These are phyloP conservation scores for Rhinogobius similis DNA, from an alignment of 2,113 vertebrate species.

Conservation along the genomic window DNA sequence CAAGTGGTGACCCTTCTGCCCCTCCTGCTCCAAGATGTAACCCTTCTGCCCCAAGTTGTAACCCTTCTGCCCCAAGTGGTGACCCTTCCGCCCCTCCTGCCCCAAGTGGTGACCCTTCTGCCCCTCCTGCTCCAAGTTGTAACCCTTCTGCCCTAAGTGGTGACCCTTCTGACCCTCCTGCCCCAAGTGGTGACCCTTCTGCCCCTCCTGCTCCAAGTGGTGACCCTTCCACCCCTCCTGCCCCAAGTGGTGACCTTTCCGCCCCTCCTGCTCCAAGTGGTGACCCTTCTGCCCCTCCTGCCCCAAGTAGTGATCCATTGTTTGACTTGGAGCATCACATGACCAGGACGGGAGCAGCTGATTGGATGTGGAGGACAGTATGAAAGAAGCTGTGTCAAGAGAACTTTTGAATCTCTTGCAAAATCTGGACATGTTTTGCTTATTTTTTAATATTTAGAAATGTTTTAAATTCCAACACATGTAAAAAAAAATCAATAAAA, in stretches of 20 bases:
- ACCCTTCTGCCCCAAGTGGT: constrained; percentile 52
- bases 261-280: constrained; percentile 55
- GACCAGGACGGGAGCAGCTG: background rate
- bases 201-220: constrained; percentile 53
- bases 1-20: constrained; percentile 44
- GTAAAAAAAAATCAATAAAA: no score
- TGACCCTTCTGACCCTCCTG: constrained; percentile 53
- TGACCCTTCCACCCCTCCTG: constrained; percentile 53
- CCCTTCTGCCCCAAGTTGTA: constrained; percentile 13
- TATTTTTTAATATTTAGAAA: no score
- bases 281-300: constrained; percentile 38
- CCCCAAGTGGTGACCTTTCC: constrained; percentile 40
- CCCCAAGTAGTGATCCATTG: constrained; percentile 29
- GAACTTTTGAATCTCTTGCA: no score
- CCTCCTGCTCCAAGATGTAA: constrained; percentile 53
- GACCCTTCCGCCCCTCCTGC: constrained; percentile 53
- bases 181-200: constrained; percentile 29
- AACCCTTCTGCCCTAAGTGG: background rate
- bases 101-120: constrained; percentile 44
- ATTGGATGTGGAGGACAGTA: background rate
- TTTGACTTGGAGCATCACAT: background rate
- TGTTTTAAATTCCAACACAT: no score
- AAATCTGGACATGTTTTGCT: no score
- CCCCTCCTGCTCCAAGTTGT: constrained; percentile 51
- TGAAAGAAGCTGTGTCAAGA: no score